phyloP scores from a whole-genome alignment of 2,113 vertebrate species.

The Datnioides undecimradiatus region DNA sequence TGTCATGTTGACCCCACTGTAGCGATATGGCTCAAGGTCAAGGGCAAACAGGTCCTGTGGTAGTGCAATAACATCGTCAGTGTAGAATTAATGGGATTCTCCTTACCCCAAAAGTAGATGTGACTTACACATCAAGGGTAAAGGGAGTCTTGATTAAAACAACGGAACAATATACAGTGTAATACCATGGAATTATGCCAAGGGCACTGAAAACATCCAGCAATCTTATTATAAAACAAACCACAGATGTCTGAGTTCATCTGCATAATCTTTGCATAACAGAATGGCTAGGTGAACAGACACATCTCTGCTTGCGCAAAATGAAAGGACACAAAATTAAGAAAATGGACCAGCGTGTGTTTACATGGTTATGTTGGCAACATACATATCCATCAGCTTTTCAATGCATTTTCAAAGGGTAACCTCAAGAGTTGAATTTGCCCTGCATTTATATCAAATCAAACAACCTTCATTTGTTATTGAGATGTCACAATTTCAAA shows the following conservation, averaged over 20 bases:
- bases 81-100: not conserved
- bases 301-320: not conserved
- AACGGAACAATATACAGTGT: not conserved
- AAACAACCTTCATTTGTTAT: not conserved
- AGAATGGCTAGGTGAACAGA: constrained; percentile 23
- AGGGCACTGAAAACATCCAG: constrained; percentile 45
- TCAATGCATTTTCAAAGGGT: not conserved
- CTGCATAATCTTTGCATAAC: constrained; percentile 48
- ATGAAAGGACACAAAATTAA: constrained; percentile 42
- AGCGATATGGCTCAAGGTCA: constrained; percentile 96
- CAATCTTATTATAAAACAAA: constrained; percentile 60
- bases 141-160: constrained; percentile 52
- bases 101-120: not conserved
- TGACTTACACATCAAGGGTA: constrained; percentile 27
- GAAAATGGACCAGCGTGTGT: not conserved
- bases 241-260: constrained; percentile 57
- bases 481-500: not conserved
- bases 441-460: not conserved
- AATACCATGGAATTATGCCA: constrained; percentile 47
- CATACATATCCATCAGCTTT: not conserved
- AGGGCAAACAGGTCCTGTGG: constrained; percentile 94
- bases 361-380: not conserved
- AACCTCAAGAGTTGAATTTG: not conserved
- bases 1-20: constrained; percentile 98
- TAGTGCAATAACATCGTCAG: not conserved